Evolutionary conservation across 2,113 vertebrate species (phyloP), one percentile per base, ranked within the genome.

Genomic region (Pelodiscus sinensis): DNA sequence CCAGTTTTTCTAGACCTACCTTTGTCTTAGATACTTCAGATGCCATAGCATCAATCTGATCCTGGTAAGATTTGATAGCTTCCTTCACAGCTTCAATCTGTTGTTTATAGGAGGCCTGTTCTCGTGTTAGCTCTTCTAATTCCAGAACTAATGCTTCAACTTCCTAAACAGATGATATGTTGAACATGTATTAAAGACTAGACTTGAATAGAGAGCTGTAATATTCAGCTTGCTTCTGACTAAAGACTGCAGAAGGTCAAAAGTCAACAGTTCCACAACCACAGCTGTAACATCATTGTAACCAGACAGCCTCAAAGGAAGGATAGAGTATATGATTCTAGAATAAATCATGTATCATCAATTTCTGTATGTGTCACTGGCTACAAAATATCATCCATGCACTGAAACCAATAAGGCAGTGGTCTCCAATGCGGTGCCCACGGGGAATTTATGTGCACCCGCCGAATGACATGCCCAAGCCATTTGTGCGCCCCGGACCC

Each of bases 121-220:
- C 99, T 93, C 97, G 96, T 94, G 95, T 98, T 79, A 99, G 97
- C 93, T 99, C 99, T 96, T 99, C 98, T 57, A 99, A 93, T 96
- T 99, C 99, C 92, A 99, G 95, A 81, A 97, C 86, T 89, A 99
- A 97, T 11, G 98, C 98, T 78, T 99, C 98, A 12, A 98, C 97
- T 96, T 99, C 99, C 99, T 99, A 93, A 24, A 96, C 1, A 89
- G n/a, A 96, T 81, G 86, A 94, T 4, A 95, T 1, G 31, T 58
- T 82, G 86, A 7, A 60, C 21, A 54, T 50, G 54, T 51, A 89
- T 56, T 95, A 58, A 81, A 38, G 18, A 15, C 71, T 88, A 35
- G 8, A 54, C 4, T 85, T 75, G 38, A 80, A n/a, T 27, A 1
- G 22, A 85, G 80, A 86, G 2, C 85, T 71, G 16, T 87, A 71